Evolutionary conservation across 1,140 invertebrate species (phyloP), one percentile per base, ranked within the genome.

Genomic region (Tetramorium parvispinum): DNA sequence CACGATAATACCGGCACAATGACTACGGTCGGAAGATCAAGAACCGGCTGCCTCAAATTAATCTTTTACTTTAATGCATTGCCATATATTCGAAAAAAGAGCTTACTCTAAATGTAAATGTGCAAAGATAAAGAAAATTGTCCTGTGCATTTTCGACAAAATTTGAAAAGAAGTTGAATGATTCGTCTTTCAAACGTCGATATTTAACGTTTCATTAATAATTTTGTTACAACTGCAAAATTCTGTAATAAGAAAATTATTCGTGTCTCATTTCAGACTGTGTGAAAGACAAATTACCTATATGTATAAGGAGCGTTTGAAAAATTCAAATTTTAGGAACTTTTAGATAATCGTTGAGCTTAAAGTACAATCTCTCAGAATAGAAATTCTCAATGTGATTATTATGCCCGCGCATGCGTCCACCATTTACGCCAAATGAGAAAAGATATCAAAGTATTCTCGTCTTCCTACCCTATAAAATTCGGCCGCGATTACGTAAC

Each of bases 331-430:
- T 73, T 73, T 73, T n/a, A 21, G 40, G n/a, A 75, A 75, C n/a
- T 27, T 55, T 37, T 40, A 75, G 51, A 6, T 75, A 75, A 75
- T 75, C 68, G 49, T 24, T 3, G 65, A 40, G 71, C 27, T 55
- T n/a, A 53, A 40, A 55, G 32, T n/a, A 10, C 37, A 55, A 37
- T 55, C 27, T n/a, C 18, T 40, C 32, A 49, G 40, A 75, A 57
- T 73, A 5, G 57, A 75, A 75, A 78, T 78, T 18, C 37, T 37
- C 18, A 70, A 81, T 70, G 63, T 70, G 40, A 81, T 81, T 81
- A 81, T 81, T 32, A 43, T 5, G 65, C 21, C 2, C 40, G 40
- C 40, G 65, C 65, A 21, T n/a, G 65, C 40, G 10, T 70, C 21
- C 46, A 27, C 46, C 49, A 24, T 55, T 81, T 70, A 68, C 46